These are phyloP conservation scores for Odontocolon sp. DNA, from an alignment of 2,888 invertebrate species.

Conservation along the genomic window DNA sequence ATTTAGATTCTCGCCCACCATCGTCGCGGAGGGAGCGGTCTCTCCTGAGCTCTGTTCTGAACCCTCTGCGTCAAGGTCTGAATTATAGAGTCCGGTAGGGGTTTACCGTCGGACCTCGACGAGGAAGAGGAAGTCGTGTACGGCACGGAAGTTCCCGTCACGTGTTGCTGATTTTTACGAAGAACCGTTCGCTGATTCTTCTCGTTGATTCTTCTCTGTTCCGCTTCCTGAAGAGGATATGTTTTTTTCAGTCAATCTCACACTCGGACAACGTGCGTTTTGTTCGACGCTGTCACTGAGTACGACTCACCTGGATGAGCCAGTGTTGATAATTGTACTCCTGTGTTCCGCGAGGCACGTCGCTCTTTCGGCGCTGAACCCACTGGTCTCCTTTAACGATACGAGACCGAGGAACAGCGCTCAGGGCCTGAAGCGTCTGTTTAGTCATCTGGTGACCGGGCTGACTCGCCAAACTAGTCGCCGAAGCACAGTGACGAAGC, in stretches of 20 bases:
- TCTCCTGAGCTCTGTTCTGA: slow-evolving; percentile 83
- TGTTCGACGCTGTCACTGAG: slow-evolving; percentile 4
- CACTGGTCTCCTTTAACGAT: slow-evolving; percentile 88
- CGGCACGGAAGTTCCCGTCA: slow-evolving; percentile 78
- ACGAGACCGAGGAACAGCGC: slow-evolving; percentile 90
- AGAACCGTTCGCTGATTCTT: slow-evolving; percentile 82
- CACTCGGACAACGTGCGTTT: too few species aligned
- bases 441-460: slow-evolving; percentile 86
- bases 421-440: slow-evolving; percentile 87
- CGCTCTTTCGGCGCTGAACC: slow-evolving; percentile 85
- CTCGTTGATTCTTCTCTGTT: slow-evolving; percentile 90
- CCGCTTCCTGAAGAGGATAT: slow-evolving; percentile 88
- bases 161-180: slow-evolving; percentile 79
- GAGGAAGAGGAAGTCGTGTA: slow-evolving; percentile 76
- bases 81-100: slow-evolving; percentile 87
- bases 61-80: slow-evolving; percentile 87
- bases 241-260: neutral
- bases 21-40: slow-evolving; percentile 79
- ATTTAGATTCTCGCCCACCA: slow-evolving; percentile 78
- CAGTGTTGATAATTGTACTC: slow-evolving; percentile 92
- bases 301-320: slow-evolving; percentile 89
- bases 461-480: slow-evolving; percentile 70
- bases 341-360: slow-evolving; percentile 76
- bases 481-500: slow-evolving; percentile 80
- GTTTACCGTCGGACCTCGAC: slow-evolving; percentile 82